Percentiles rank a stretch among this genome's conserved stretches.
These are phyloP conservation scores for Trichopoda pennipes DNA, from an alignment of 2,888 invertebrate genomes.

Conservation along the genomic window DNA sequence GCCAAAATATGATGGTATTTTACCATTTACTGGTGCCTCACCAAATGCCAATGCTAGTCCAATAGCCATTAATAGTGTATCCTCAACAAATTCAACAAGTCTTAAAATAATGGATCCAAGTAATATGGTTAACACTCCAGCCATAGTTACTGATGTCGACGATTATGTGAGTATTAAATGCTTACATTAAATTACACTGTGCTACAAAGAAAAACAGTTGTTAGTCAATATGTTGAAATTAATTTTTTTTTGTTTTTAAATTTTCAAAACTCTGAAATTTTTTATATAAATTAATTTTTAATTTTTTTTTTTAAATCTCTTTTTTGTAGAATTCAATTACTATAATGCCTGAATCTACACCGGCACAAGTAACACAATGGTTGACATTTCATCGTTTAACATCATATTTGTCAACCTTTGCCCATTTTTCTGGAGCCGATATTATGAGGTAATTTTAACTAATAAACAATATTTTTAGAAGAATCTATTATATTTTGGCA, in stretches of 20 bases:
- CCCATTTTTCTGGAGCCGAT: slow-evolving; percentile 93
- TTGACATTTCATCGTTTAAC: slow-evolving; percentile 89
- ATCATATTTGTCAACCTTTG: slow-evolving; percentile 88
- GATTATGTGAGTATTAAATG: slow-evolving; percentile 77
- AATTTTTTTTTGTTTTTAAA: not conserved
- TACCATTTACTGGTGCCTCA: slow-evolving; percentile 77
- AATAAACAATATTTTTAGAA: no score
- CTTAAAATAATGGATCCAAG: slow-evolving; percentile 79
- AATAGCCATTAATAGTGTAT: slow-evolving; percentile 80
- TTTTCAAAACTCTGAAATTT: no score
- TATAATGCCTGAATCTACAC: slow-evolving; percentile 86
- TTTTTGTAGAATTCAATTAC: slow-evolving; percentile 80
- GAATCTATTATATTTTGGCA: no score
- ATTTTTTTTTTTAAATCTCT: not conserved
- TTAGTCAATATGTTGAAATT: no score
- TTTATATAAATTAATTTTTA: not conserved
- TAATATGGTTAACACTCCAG: slow-evolving; percentile 76
- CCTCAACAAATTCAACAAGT: slow-evolving; percentile 80
- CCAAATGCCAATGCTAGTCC: slow-evolving; percentile 78
- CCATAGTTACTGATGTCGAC: slow-evolving; percentile 73
- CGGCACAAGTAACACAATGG: slow-evolving; percentile 90
- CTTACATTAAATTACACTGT: slow-evolving; percentile 1
- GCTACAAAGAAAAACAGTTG: not conserved
- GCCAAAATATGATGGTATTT: slow-evolving; percentile 80
- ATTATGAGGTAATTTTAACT: slow-evolving; percentile 85